Evolutionary conservation across 2,797 vertebrate genomes (phyloP).

Genomic region (Pseudochromis fuscus): DNA sequence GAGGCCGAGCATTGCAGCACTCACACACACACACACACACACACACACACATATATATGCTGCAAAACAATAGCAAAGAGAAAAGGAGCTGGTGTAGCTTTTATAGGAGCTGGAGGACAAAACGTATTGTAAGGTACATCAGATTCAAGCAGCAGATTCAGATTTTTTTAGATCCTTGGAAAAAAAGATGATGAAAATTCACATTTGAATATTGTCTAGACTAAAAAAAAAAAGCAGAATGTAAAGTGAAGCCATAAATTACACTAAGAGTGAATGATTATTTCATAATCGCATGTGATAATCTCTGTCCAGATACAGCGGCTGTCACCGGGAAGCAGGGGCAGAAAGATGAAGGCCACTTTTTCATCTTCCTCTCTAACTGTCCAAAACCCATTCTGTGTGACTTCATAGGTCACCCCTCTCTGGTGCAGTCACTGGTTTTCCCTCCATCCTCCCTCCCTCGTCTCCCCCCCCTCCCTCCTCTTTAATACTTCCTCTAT

Average conservation of each 20-base stretch:
- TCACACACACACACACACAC: constrained; percentile 15
- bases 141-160: no score
- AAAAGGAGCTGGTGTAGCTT: constrained; percentile 53
- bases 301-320: constrained; percentile 67
- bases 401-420: constrained; percentile 81
- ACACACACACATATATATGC: not conserved
- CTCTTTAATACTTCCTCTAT: constrained; percentile 81
- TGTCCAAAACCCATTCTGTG: constrained; percentile 74
- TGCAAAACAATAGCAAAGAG: constrained; percentile 65
- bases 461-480: not conserved
- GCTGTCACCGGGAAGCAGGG: constrained; percentile 64
- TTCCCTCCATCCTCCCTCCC: constrained; percentile 9
- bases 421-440: constrained; percentile 73
- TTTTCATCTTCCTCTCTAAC: constrained; percentile 75
- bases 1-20: constrained; percentile 54
- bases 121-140: constrained; percentile 14
- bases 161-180: not conserved
- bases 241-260: constrained; percentile 68
- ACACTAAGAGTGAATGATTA: constrained; percentile 58
- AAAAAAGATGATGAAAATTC: not conserved
- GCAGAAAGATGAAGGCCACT: constrained; percentile 61
- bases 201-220: constrained; percentile 69
- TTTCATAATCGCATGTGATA: constrained; percentile 71
- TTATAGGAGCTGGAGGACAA: constrained; percentile 43
- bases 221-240: constrained; percentile 35